Conservation (phyloP, 2,888 invertebrate species). For the Erpobdella octoculata region DNA sequence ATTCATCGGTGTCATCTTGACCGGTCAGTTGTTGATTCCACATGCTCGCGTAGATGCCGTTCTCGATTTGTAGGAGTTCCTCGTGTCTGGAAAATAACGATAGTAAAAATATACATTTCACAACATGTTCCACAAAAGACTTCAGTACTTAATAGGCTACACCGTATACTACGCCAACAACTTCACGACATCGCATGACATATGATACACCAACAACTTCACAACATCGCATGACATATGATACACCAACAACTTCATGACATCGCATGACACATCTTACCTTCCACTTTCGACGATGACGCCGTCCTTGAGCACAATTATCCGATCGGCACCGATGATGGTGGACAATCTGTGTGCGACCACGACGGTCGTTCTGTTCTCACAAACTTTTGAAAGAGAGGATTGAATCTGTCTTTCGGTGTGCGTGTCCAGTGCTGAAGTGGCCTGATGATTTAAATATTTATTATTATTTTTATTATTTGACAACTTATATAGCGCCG, state of each 20-base stretch:
- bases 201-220: neutral
- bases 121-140: neutral
- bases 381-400: constrained; percentile 68
- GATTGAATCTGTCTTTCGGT: constrained; percentile 84
- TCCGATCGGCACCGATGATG: constrained; percentile 86
- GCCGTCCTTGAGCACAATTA: constrained; percentile 82
- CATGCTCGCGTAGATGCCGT: constrained; percentile 76
- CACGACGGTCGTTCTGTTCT: constrained; percentile 80
- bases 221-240: neutral
- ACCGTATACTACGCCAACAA: neutral
- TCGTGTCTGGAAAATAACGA: constrained; percentile 57
- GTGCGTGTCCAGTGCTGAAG: constrained; percentile 83
- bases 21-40: constrained; percentile 69
- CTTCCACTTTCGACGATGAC: constrained; percentile 82
- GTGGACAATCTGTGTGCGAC: constrained; percentile 88
- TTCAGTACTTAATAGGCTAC: neutral
- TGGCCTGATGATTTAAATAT: constrained; percentile 45
- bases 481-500: too few relatives aligned
- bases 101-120: too few relatives aligned
- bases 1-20: neutral
- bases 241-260: constrained; percentile 49
- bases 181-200: too few relatives aligned
- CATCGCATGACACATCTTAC: constrained; percentile 48
- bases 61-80: constrained; percentile 58
- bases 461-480: constrained; percentile 9